Evolutionary conservation across 2,888 invertebrate species (phyloP).

Genomic region (Hoplodrina blanda): DNA sequence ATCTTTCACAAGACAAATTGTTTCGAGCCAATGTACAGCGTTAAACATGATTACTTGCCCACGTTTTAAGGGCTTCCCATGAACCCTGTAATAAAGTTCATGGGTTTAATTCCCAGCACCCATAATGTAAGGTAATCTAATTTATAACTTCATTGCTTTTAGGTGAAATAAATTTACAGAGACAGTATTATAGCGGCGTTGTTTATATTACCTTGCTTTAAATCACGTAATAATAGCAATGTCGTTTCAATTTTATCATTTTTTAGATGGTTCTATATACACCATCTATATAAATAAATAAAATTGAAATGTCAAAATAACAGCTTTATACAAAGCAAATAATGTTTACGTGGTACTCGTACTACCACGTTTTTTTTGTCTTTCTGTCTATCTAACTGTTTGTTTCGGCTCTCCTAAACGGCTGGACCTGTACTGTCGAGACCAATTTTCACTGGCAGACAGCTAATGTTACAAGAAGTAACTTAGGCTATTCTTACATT

Average conservation of each 20-base stretch:
- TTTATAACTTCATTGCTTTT: slow-evolving; percentile 58
- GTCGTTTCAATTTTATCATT: neutral
- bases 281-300: too few species aligned
- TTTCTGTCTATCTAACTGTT: too few species aligned
- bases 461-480: too few species aligned
- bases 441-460: too few species aligned
- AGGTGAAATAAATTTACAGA: slow-evolving; percentile 45
- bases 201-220: slow-evolving; percentile 29
- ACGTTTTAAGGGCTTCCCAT: slow-evolving; percentile 47
- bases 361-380: too few species aligned
- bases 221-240: neutral
- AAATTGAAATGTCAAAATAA: too few species aligned
- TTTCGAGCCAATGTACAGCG: slow-evolving; percentile 35
- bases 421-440: too few species aligned
- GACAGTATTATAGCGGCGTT: slow-evolving; percentile 19
- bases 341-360: too few species aligned
- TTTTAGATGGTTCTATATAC: neutral
- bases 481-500: too few species aligned
- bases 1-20: slow-evolving; percentile 31
- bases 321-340: too few species aligned
- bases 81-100: slow-evolving; percentile 59
- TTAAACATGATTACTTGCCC: slow-evolving; percentile 54
- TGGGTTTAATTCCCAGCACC: slow-evolving; percentile 56
- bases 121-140: slow-evolving; percentile 57
- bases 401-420: too few species aligned